Percentiles rank a stretch among this genome's conserved stretches.
Conservation (phyloP, 2,888 invertebrate genomes). For the Callyntrura sp. region DNA sequence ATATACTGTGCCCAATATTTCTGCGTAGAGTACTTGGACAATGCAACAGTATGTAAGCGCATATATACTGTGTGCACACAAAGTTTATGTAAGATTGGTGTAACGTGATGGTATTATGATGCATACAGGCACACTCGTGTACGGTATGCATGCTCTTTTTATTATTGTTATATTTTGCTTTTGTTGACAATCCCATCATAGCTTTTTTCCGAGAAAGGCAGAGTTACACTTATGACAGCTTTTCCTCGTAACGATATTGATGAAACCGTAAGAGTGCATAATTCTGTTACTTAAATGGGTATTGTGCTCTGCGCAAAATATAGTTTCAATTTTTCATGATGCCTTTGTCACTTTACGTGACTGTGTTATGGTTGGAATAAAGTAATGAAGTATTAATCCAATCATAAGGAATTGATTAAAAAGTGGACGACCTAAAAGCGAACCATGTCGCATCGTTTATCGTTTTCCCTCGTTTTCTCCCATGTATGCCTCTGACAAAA, state of each 20-base stretch:
- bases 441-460: not conserved
- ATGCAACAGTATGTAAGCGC: too few relatives aligned
- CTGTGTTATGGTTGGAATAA: not conserved
- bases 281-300: too few relatives aligned
- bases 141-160: too few relatives aligned
- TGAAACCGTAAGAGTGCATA: not conserved
- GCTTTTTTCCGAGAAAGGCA: too few relatives aligned
- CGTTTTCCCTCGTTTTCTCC: not conserved
- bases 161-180: not conserved
- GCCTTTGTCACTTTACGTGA: not conserved
- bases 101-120: too few relatives aligned
- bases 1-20: too few relatives aligned
- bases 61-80: too few relatives aligned
- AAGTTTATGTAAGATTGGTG: too few relatives aligned
- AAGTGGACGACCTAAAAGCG: not conserved
- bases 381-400: slow-evolving; percentile 13
- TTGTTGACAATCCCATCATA: not conserved
- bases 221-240: not conserved
- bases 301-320: too few relatives aligned
- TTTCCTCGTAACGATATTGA: not conserved
- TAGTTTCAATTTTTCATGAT: not conserved
- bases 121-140: too few relatives aligned
- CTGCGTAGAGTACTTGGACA: too few relatives aligned
- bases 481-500: too few relatives aligned
- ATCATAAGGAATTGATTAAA: slow-evolving; percentile 41